These are phyloP conservation scores for Pristis pectinata DNA, from an alignment of 2,797 vertebrate species.

Conservation along the genomic window DNA sequence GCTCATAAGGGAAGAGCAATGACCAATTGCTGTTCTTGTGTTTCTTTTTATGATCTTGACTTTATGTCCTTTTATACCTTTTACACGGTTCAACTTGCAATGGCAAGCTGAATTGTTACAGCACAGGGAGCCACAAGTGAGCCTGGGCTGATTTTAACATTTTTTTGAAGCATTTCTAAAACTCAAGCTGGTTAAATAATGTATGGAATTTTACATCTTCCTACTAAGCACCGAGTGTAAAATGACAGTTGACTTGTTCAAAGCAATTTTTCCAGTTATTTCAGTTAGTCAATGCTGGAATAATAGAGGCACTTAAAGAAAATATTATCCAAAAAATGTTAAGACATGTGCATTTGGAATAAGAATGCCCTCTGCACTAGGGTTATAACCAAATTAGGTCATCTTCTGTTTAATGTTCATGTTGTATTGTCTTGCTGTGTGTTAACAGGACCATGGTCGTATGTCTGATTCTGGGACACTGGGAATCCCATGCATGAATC, in stretches of 20 bases:
- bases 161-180: not conserved
- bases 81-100: not conserved
- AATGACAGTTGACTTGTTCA: not conserved
- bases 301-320: not conserved
- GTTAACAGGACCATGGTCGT: slow-evolving; percentile 1
- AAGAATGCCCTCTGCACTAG: not conserved
- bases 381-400: not conserved
- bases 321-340: not conserved
- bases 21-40: not conserved
- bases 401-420: not conserved
- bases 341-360: not conserved
- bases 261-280: not conserved
- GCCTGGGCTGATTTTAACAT: not conserved
- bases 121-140: not conserved
- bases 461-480: not conserved
- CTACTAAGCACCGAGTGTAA: not conserved
- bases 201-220: not conserved
- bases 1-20: not conserved
- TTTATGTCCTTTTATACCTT: not conserved
- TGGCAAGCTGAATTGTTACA: not conserved
- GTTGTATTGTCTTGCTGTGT: not conserved
- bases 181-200: not conserved
- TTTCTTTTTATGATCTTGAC: not conserved
- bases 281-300: not conserved
- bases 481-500: not conserved